phyloP scores from a whole-genome alignment of 2,888 invertebrate species.

The Pseudoips prasinana region DNA sequence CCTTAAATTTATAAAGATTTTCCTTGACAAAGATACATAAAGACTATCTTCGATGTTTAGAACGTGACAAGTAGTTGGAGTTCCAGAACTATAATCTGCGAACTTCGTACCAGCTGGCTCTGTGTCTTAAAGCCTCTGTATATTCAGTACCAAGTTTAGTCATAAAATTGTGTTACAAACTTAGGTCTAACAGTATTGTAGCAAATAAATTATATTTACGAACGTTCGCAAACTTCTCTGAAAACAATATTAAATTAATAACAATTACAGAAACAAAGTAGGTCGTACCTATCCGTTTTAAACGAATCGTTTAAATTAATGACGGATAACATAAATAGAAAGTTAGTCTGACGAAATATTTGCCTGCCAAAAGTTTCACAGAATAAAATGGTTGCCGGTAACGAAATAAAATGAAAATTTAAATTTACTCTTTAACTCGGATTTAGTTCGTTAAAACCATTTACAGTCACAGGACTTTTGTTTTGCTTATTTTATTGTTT shows the following conservation, averaged over 20 bases:
- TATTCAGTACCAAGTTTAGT: too few species aligned
- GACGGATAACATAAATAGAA: slow-evolving; percentile 43
- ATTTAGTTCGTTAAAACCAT: slow-evolving; percentile 38
- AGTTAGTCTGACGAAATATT: slow-evolving; percentile 55
- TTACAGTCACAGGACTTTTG: slow-evolving; percentile 33
- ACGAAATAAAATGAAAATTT: slow-evolving; percentile 47
- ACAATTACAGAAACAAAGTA: slow-evolving; percentile 22
- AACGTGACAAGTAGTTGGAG: too few species aligned
- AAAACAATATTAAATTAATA: slow-evolving; percentile 20
- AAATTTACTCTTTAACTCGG: slow-evolving; percentile 34
- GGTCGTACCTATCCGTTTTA: slow-evolving; percentile 13
- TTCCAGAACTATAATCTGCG: too few species aligned
- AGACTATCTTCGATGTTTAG: too few species aligned
- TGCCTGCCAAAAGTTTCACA: slow-evolving; percentile 39
- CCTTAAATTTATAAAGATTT: too few species aligned
- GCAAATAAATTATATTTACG: too few species aligned
- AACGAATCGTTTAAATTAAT: slow-evolving; percentile 24
- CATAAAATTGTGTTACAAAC: too few species aligned
- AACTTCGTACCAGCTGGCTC: too few species aligned
- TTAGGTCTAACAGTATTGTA: too few species aligned
- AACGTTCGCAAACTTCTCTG: slow-evolving; percentile 9
- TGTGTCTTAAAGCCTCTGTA: too few species aligned
- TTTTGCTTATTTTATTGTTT: slow-evolving; percentile 31
- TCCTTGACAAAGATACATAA: too few species aligned
- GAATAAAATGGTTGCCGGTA: slow-evolving; percentile 30